Conservation (phyloP, 2,797 vertebrate genomes). For the Sparus aurata region DNA sequence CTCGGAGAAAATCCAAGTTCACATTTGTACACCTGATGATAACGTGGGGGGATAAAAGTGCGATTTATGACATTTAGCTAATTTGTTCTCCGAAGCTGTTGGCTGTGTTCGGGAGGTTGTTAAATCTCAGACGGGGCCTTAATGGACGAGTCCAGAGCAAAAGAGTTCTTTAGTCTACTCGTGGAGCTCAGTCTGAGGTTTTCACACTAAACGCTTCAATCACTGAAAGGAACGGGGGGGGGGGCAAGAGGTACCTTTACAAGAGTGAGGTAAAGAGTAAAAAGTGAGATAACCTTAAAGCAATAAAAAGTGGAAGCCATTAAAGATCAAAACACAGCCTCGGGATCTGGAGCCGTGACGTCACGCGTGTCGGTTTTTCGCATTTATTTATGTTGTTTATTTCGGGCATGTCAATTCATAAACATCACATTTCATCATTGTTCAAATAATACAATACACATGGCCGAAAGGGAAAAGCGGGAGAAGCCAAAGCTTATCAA, state of each 20-base stretch:
- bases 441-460: too few species aligned
- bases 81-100: slow-evolving; percentile 58
- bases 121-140: slow-evolving; percentile 40
- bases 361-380: slow-evolving; percentile 2
- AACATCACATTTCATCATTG: too few species aligned
- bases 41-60: slow-evolving; percentile 59
- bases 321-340: slow-evolving; percentile 8
- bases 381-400: too few species aligned
- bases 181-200: slow-evolving; percentile 4
- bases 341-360: slow-evolving; percentile 16
- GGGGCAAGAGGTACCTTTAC: slow-evolving; percentile 5
- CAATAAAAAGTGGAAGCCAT: slow-evolving; percentile 18
- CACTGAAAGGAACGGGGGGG: not conserved
- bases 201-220: slow-evolving; percentile 24
- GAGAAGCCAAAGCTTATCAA: too few species aligned
- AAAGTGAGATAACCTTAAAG: not conserved
- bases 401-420: too few species aligned
- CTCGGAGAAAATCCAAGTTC: slow-evolving; percentile 50
- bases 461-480: too few species aligned
- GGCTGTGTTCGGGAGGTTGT: slow-evolving; percentile 38
- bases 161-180: slow-evolving; percentile 31
- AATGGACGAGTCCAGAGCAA: slow-evolving; percentile 22
- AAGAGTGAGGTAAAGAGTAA: slow-evolving; percentile 4
- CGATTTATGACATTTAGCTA: slow-evolving; percentile 54
- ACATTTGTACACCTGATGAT: slow-evolving; percentile 61